Base-by-base conservation (phyloP, 1,140 invertebrate species). In the Cardiocondyla obscurior region DNA sequence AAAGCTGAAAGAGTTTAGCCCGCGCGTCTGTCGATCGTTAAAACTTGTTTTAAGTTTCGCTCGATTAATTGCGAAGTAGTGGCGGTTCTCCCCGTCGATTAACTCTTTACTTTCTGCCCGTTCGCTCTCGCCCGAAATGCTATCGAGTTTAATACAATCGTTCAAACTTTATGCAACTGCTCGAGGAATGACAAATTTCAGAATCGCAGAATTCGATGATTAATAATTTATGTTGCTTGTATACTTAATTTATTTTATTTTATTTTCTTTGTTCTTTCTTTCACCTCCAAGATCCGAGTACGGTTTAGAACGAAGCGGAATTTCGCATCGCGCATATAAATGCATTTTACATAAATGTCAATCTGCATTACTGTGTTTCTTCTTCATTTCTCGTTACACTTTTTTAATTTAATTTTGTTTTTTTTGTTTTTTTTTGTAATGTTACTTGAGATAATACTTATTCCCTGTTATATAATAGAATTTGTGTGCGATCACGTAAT, bases 71-170 rank as follows among this genome's bases (percentile, higher is more conserved):
- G 3, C 14, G 8, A 65, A 51, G 10, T 19, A 65, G 30, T 8
- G n/a, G 33, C 30, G 10, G 39, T 22, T 33, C 4, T 16, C 30
- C 44, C 10, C 12, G 10, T 36, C 39, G 46, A 73, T 30, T 73
- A 73, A 73, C 22, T 58, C 28, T 28, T 22, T 30, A 49, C 4
- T 44, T 49, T 51, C 1, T n/a, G 33, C 28, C 10, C 42, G 19
- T 65, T 49, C 10, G 36, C n/a, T 28, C 10, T 64, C 1, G n/a
- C 14, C 5, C 30, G 30, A 33, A 65, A 65, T 51, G 12, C 8
- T 65, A 57, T 65, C 3, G 30, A 65, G 51, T 64, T 65, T 77
- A 65, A 51, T 77, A 46, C 19, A 57, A 58, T 65, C 49, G 22
- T 22, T 28, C 10, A 22, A 19, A 46, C n/a, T 42, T 42, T 16